Conservation (phyloP, 2,113 vertebrate species). For the Gymnorhina tibicen region DNA sequence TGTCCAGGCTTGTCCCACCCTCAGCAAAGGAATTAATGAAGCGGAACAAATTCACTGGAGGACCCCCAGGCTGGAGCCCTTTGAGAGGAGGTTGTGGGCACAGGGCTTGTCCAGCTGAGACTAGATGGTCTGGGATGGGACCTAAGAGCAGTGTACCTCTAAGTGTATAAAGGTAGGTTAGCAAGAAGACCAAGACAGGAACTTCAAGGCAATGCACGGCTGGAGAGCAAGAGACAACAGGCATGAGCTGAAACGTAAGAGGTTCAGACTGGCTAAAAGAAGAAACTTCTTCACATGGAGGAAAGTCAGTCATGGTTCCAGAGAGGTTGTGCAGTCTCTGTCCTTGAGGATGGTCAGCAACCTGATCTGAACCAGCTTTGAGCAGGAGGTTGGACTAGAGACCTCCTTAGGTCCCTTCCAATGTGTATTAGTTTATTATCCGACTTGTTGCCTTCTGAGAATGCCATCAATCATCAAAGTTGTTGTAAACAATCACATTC, state of each 20-base stretch:
- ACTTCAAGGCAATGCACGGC: not conserved
- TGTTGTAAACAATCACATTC: not conserved
- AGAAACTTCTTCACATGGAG: not conserved
- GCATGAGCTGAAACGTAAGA: not conserved
- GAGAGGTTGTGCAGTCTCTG: not conserved
- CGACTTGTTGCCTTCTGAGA: not conserved
- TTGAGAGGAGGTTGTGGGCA: not conserved
- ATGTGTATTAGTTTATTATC: not conserved
- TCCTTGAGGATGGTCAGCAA: not conserved
- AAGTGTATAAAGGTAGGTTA: not conserved
- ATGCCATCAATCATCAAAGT: not conserved
- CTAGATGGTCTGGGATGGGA: not conserved
- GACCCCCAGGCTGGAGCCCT: not conserved
- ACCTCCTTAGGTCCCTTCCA: not conserved
- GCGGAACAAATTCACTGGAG: not conserved
- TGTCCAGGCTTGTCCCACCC: not conserved
- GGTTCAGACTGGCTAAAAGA: not conserved
- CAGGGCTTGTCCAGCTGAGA: not conserved
- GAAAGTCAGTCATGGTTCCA: not conserved
- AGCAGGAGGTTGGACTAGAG: not conserved
- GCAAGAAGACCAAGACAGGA: not conserved
- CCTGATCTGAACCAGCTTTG: not conserved
- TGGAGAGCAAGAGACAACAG: not conserved
- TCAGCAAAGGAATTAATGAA: not conserved
- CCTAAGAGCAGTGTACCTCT: not conserved